Evolutionary conservation across 1,140 invertebrate genomes (phyloP).

Genomic region (Zaprionus gabonicus): DNA sequence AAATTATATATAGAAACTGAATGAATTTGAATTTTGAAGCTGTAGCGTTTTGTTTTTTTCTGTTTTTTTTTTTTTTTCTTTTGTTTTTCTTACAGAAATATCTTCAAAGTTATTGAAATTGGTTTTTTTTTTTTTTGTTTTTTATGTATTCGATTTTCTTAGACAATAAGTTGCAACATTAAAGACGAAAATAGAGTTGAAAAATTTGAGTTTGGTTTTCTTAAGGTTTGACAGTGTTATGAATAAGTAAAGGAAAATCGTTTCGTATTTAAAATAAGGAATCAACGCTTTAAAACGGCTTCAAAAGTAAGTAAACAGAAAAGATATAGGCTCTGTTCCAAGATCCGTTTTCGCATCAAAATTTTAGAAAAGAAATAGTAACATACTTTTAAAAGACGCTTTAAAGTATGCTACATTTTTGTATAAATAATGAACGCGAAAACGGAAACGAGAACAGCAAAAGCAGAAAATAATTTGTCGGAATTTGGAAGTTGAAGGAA

Average conservation of each 20-base stretch:
- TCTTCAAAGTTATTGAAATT: conserved; percentile 50
- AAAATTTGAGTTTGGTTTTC: conserved; percentile 59
- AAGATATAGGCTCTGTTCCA: background rate
- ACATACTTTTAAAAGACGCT: background rate
- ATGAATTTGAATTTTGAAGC: conserved; percentile 64
- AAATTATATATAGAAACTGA: conserved; percentile 53
- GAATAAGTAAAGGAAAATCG: conserved; percentile 26
- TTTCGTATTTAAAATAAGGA: conserved; percentile 13
- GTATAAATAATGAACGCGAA: background rate
- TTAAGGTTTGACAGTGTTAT: conserved; percentile 44
- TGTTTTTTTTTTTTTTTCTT: conserved; percentile 41
- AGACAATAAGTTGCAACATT: conserved; percentile 84
- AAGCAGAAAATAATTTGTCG: conserved; percentile 27
- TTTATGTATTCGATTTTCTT: conserved; percentile 68
- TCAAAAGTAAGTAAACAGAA: conserved; percentile 15
- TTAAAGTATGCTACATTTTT: background rate
- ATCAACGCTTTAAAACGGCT: conserved; percentile 28
- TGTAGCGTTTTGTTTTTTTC: conserved; percentile 45
- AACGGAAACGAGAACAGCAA: background rate
- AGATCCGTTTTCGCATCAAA: background rate
- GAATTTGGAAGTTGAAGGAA: background rate
- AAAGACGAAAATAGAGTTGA: conserved; percentile 83
- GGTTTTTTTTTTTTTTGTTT: conserved; percentile 19
- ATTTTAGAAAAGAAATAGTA: background rate
- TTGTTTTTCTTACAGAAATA: conserved; percentile 55